phyloP scores from a whole-genome alignment of 2,888 invertebrate species.

The Campaea margaritaria region DNA sequence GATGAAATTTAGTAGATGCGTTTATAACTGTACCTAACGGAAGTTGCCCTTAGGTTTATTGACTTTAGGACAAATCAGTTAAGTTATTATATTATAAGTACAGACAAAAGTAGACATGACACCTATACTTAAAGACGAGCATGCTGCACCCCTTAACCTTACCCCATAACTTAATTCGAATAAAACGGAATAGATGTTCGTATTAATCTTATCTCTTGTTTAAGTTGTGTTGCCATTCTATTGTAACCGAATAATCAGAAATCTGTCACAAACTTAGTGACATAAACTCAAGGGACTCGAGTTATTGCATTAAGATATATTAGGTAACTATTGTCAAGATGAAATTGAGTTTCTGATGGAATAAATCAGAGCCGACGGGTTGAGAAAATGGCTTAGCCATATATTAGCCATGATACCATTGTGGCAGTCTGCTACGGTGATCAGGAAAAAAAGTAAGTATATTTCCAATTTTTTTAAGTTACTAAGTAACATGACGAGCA shows the following conservation, averaged over 20 bases:
- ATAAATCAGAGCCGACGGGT: slow-evolving; percentile 22
- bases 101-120: too few relatives aligned
- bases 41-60: too few relatives aligned
- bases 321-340: slow-evolving; percentile 18
- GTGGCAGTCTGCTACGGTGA: too few relatives aligned
- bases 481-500: too few relatives aligned
- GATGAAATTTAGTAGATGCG: too few relatives aligned
- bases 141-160: too few relatives aligned
- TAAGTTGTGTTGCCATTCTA: background rate
- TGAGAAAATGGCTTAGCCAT: slow-evolving; percentile 20
- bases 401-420: background rate
- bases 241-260: slow-evolving; percentile 27
- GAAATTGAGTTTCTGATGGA: slow-evolving; percentile 25
- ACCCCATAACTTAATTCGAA: background rate
- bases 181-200: background rate
- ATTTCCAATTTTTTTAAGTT: too few relatives aligned
- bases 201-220: slow-evolving; percentile 6
- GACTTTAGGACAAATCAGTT: too few relatives aligned
- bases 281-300: slow-evolving; percentile 33
- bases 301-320: slow-evolving; percentile 33
- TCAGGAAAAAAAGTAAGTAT: too few relatives aligned
- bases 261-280: slow-evolving; percentile 36
- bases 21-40: too few relatives aligned
- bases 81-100: too few relatives aligned
- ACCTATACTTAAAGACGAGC: too few relatives aligned